A percentile compares a stretch with the other conserved stretches of the same genome.
Conservation (phyloP, 2,113 vertebrate genomes). For the Scomber japonicus region DNA sequence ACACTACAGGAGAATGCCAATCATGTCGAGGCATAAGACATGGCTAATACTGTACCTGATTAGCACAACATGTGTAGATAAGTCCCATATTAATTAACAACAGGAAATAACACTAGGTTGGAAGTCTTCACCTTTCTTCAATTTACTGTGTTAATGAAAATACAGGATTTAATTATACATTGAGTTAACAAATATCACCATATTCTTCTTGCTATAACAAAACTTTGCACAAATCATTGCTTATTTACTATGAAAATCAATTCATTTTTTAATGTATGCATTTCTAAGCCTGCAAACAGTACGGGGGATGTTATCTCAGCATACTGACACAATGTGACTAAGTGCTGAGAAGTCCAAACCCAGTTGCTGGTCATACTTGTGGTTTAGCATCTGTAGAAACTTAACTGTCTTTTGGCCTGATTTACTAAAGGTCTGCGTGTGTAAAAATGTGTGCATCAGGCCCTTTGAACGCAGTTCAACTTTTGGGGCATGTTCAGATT, state of each 20-base stretch:
- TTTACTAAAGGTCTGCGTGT: no score
- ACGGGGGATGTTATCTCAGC: not conserved
- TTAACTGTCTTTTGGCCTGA: not conserved
- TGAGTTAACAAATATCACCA: no score
- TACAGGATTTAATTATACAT: no score
- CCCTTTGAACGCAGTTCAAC: not conserved
- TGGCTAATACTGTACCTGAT: no score
- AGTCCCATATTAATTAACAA: no score
- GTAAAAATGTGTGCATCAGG: no score
- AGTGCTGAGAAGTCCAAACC: constrained; percentile 1
- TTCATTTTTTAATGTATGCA: not conserved
- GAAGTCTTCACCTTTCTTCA: no score
- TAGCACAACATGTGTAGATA: no score
- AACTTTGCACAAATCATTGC: not conserved
- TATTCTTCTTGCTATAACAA: no score
- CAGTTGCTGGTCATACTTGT: constrained; percentile 22
- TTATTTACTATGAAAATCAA: not conserved
- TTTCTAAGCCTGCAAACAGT: not conserved
- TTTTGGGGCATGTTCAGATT: constrained; percentile 14
- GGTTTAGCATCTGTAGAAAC: not conserved
- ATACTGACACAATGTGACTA: constrained; percentile 11
- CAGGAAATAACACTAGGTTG: no score
- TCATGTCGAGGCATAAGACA: not conserved
- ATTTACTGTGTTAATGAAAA: no score
- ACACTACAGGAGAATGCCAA: not conserved